These are phyloP conservation scores for Hydroisotoma schaefferi DNA, from an alignment of 2,888 invertebrate genomes.

Conservation along the genomic window DNA sequence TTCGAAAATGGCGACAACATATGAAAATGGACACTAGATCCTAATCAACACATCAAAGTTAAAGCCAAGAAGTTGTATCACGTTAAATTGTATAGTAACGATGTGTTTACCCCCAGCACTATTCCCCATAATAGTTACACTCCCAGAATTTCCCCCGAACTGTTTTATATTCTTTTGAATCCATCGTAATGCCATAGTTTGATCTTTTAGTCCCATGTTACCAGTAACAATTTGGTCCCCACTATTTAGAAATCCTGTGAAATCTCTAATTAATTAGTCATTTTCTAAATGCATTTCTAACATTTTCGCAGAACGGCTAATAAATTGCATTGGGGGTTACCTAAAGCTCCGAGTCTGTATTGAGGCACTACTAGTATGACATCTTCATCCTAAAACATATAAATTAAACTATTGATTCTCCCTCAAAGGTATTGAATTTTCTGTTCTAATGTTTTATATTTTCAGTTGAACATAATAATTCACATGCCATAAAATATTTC, in stretches of 20 bases:
- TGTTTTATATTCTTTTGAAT: conserved; percentile 13
- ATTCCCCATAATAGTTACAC: conserved; percentile 21
- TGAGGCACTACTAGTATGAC: conserved; percentile 24
- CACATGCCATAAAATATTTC: conserved; percentile 33
- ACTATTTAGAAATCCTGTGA: conserved; percentile 23
- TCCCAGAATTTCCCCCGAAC: conserved; percentile 23
- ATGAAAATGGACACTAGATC: conserved; percentile 23
- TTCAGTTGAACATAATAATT: too few relatives aligned
- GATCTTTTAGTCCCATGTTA: conserved; percentile 24
- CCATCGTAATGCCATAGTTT: too few relatives aligned
- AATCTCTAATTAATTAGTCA: not conserved
- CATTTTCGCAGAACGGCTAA: too few relatives aligned
- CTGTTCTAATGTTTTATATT: too few relatives aligned
- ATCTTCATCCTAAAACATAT: too few relatives aligned
- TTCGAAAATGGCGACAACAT: conserved; percentile 23
- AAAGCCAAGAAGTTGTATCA: not conserved
- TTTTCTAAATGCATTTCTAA: too few relatives aligned
- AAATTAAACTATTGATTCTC: too few relatives aligned
- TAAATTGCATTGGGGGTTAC: too few relatives aligned
- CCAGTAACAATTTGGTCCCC: conserved; percentile 22
- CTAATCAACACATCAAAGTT: not conserved
- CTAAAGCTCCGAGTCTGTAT: conserved; percentile 19
- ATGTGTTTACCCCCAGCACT: conserved; percentile 4
- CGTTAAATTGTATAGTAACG: not conserved
- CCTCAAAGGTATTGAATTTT: too few relatives aligned